Conservation (phyloP, 2,888 invertebrate genomes). For the Campoplex capitator region DNA sequence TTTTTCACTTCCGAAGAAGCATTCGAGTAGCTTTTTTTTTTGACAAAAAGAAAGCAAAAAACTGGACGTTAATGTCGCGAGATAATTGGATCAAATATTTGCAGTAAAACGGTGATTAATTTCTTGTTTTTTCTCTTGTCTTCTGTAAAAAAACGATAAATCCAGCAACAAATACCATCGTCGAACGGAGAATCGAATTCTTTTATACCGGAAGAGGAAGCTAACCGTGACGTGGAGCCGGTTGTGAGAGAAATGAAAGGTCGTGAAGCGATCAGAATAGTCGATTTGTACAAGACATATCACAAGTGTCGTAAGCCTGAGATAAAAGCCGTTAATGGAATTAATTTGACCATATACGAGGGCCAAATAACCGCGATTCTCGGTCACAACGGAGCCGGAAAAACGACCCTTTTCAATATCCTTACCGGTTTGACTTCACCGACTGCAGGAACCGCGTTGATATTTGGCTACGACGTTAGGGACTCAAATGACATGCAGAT, state of each 20-base stretch:
- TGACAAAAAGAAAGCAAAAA: not conserved
- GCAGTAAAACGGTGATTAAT: not conserved
- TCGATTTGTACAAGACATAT: conserved; percentile 90
- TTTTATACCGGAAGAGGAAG: conserved; percentile 85
- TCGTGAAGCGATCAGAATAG: conserved; percentile 91
- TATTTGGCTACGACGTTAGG: conserved; percentile 91
- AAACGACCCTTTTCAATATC: conserved; percentile 94
- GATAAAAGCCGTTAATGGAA: conserved; percentile 91
- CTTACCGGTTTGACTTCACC: conserved; percentile 92
- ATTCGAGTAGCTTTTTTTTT: too few species aligned
- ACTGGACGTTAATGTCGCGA: not conserved
- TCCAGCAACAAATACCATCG: conserved; percentile 73
- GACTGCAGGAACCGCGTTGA: conserved; percentile 90
- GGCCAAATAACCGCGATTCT: conserved; percentile 94
- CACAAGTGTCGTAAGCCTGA: conserved; percentile 89
- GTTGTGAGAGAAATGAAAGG: conserved; percentile 90
- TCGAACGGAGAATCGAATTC: conserved; percentile 84
- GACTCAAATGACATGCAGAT: conserved; percentile 91
- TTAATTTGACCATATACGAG: conserved; percentile 93
- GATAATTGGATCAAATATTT: not conserved
- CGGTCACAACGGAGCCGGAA: conserved; percentile 95
- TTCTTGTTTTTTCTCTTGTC: not conserved
- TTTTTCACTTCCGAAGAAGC: too few species aligned
- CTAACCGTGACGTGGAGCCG: conserved; percentile 89
- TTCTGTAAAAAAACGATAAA: conserved; percentile 17